Conservation (phyloP, 2,113 vertebrate genomes). For the Notothenia rossii region DNA sequence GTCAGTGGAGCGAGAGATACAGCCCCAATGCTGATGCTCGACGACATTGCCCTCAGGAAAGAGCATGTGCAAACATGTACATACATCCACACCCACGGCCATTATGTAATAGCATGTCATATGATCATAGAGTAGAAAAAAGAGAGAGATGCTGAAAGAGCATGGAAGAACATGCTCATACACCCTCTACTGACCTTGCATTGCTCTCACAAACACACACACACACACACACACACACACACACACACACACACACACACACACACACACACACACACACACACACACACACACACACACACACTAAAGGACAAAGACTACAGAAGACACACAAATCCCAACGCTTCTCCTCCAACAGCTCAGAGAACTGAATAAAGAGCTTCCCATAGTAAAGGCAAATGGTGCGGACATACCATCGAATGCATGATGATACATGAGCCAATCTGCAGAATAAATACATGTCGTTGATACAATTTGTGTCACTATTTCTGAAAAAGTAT, state of each 20-base stretch:
- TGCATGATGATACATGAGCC: background rate
- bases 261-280: background rate
- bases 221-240: background rate
- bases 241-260: background rate
- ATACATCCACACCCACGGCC: constrained; percentile 26
- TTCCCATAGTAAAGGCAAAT: too few relatives aligned
- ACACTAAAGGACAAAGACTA: background rate
- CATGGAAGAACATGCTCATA: constrained; percentile 1
- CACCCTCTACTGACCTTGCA: constrained; percentile 32
- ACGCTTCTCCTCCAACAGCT: too few relatives aligned
- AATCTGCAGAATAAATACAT: too few relatives aligned
- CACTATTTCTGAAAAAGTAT: too few relatives aligned
- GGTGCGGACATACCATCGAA: background rate
- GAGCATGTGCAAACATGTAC: constrained; percentile 32
- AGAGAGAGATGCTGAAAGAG: background rate
- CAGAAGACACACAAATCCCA: too few relatives aligned
- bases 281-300: background rate
- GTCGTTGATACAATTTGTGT: too few relatives aligned
- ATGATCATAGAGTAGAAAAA: background rate
- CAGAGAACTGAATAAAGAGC: too few relatives aligned
- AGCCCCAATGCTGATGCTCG: constrained; percentile 61
- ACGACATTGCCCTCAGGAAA: constrained; percentile 50
- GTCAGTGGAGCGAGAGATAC: constrained; percentile 63
- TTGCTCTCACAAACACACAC: background rate
- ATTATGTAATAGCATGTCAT: constrained; percentile 32